These are phyloP conservation scores for Cyprinella venusta DNA, from an alignment of 2,797 vertebrate species.

Conservation along the genomic window DNA sequence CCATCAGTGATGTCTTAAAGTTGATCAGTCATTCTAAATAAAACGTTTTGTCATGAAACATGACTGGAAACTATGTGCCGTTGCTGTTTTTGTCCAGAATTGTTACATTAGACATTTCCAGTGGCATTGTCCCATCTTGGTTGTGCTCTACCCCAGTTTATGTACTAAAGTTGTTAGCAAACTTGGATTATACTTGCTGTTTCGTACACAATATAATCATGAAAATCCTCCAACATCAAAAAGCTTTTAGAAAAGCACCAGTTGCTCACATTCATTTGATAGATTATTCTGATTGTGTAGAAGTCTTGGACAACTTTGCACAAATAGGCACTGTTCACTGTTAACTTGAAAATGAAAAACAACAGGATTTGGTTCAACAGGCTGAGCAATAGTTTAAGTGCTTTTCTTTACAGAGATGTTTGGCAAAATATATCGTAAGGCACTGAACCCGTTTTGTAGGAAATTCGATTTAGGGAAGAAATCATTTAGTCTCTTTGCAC, in stretches of 20 bases:
- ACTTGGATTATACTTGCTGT: constrained; percentile 25
- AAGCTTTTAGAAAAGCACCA: constrained; percentile 37
- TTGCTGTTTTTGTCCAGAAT: background rate
- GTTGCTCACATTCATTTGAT: constrained; percentile 48
- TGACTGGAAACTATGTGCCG: constrained; percentile 7
- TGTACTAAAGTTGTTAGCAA: constrained; percentile 17
- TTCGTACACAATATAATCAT: constrained; percentile 17
- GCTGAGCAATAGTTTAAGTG: constrained; percentile 43
- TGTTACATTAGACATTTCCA: constrained; percentile 7
- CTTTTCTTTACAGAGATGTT: constrained; percentile 49
- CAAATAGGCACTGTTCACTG: constrained; percentile 47
- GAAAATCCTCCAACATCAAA: constrained; percentile 18
- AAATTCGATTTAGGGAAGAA: constrained; percentile 20
- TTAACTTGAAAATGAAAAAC: constrained; percentile 29
- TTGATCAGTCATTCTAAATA: constrained; percentile 8
- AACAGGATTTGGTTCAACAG: constrained; percentile 41
- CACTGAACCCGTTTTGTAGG: constrained; percentile 49
- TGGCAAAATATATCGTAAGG: constrained; percentile 53
- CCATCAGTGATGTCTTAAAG: constrained; percentile 24
- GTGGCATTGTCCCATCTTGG: background rate
- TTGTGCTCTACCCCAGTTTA: background rate
- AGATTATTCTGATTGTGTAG: constrained; percentile 41
- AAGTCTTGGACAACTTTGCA: constrained; percentile 39
- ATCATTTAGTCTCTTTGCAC: constrained; percentile 8
- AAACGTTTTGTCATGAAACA: constrained; percentile 12